Base-by-base conservation (phyloP, 2,113 vertebrate species). In the Myodes glareolus region DNA sequence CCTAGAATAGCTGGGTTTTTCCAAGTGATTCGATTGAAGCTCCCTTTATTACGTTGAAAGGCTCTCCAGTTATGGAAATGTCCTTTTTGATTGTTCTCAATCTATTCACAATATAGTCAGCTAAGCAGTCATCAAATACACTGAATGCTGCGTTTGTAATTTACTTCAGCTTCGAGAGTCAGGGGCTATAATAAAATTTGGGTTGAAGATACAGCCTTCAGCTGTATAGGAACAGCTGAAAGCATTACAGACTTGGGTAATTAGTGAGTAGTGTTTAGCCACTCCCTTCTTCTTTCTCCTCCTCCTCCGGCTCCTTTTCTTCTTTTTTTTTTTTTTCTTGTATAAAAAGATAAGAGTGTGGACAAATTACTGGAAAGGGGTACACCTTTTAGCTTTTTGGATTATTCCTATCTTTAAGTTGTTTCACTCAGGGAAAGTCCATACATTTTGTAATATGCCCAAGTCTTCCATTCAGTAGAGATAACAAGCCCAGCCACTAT, bases 361-460 rank as follows among this genome's bases (percentile, higher is more conserved):
- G 55, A 76, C 27, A 88, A 68, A 33, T 52, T 70, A 65, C 31
- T 70, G 39, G 55, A 72, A 52, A 81, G 21, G 7, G 84, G 17
- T 8, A 4, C 21, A n/a, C 84, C 80, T 52, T 27, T 92, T 77
- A 96, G 75, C 45, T 84, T 95, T 95, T 27, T 55, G 23, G 77
- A 47, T 78, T 77, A n/a, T 73, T 95, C 90, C 85, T 85, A 81
- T 25, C 61, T 88, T 81, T 67, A 42, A 55, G 4, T 80, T 86
- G 67, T 87, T 92, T 95, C 39, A 52, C 16, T 42, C 50, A 63
- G 80, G 58, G 36, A 67, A 93, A 94, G 77, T 70, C 11, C 27
- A 78, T 39, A 29, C 21, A 67, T 68, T 93, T 93, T 65, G 13
- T 78, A 31, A 88, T 61, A 81, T 80, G 42, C 50, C 13, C 31